Percentiles rank a stretch among this genome's conserved stretches.
phyloP scores from a whole-genome alignment of 2,888 invertebrate genomes.

The Bombylius major region DNA sequence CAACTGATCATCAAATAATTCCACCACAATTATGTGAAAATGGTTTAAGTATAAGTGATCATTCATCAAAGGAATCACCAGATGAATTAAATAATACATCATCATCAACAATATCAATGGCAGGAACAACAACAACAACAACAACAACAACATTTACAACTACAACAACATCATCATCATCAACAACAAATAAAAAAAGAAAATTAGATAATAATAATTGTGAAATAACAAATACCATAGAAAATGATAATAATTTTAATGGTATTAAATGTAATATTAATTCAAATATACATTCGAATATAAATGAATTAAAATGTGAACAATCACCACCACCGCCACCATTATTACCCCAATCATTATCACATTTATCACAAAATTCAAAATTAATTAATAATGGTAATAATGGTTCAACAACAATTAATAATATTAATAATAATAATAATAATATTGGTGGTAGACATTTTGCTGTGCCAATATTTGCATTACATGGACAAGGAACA shows the following conservation, averaged over 20 bases:
- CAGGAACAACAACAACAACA: too few relatives aligned
- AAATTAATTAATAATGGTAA: too few relatives aligned
- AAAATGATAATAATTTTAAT: too few relatives aligned
- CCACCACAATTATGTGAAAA: constrained; percentile 17
- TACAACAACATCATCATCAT: too few relatives aligned
- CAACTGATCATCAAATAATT: constrained; percentile 32
- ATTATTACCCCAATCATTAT: too few relatives aligned
- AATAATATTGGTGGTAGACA: constrained; percentile 17
- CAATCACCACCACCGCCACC: neutral
- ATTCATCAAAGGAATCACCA: neutral
- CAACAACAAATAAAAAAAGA: too few relatives aligned
- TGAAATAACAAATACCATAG: too few relatives aligned
- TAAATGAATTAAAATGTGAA: neutral
- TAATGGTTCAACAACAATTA: too few relatives aligned
- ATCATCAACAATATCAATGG: neutral
- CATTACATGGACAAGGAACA: constrained; percentile 73
- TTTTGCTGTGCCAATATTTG: constrained; percentile 72
- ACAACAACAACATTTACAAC: too few relatives aligned
- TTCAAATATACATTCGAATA: neutral
- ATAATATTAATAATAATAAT: neutral
- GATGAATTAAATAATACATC: neutral
- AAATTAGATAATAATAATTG: too few relatives aligned
- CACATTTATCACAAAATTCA: too few relatives aligned
- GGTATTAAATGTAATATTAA: too few relatives aligned
- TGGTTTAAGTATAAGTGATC: neutral